Base-by-base conservation (phyloP, 2,888 invertebrate genomes). In the Ophion ventricosus region DNA sequence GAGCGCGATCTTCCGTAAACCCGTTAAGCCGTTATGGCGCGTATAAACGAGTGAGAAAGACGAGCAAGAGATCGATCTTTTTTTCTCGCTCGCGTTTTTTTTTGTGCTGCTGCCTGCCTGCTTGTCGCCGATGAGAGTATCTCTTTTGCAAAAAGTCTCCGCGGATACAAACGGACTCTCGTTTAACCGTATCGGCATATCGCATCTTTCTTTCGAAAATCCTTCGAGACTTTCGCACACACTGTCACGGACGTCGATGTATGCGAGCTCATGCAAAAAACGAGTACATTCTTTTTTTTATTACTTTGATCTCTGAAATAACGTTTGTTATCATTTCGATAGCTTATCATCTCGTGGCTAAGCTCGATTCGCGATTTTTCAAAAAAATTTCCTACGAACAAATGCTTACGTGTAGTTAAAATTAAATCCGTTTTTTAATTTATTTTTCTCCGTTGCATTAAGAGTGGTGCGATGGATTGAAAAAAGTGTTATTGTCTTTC, bases 11-110 rank as follows among this genome's bases (percentile, higher is more conserved):
- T 86, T 84, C 87, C 85, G 80, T 85, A 86, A 89, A 86, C 83
- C 89, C 88, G 90, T 89, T 89, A 88, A 83, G 86, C 85, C 88
- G 86, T 89, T 88, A 86, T 80, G 77, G 77, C 73, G 78, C 73
- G 59, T 80, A 75, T 76, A 72, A 74, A 63, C 29, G 76, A 82
- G 80, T 29, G 70, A 77, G 64, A 78, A 80, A 75, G 66, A 82
- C 56, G 73, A 66, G 63, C 23, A 49, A 23, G 35, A 67, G 49
- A 70, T 49, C 59, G 61, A 69, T 43, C 43, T 29, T 59, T 57
- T 49, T 40, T 63, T 72, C 49, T 70, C 77, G 64, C 63, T 26
- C 26, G 66, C 66, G 17, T 20, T 49, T 29, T 61, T 61, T 56
- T 23, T 11, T 20, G 20, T 57, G 25, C 23, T 20, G 29, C 56